Conservation (phyloP, 2,797 vertebrate species). For the Sebastes diploproa region DNA sequence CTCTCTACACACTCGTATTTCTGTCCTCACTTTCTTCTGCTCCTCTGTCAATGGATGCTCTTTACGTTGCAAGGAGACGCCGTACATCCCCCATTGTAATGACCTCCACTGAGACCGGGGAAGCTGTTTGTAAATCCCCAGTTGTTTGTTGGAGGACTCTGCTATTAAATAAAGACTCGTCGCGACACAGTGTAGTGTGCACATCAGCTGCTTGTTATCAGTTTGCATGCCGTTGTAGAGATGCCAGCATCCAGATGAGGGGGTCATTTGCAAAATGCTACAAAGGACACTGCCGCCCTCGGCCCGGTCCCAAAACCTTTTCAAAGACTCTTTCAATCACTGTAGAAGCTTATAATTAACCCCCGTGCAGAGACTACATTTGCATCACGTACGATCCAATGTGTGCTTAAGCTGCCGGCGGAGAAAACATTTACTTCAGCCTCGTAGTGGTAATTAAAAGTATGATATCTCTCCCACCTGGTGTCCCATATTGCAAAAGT, state of each 20-base stretch:
- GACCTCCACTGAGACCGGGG: slow-evolving; percentile 77
- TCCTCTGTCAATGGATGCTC: slow-evolving; percentile 35
- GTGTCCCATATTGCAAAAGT: slow-evolving; percentile 52
- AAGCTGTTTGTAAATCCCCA: slow-evolving; percentile 68
- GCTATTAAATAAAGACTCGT: slow-evolving; percentile 54
- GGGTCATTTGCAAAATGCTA: slow-evolving; percentile 60
- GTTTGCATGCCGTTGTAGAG: slow-evolving; percentile 22
- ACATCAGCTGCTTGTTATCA: slow-evolving; percentile 60
- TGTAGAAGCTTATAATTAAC: slow-evolving; percentile 46
- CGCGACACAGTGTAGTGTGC: slow-evolving; percentile 37
- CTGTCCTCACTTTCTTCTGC: slow-evolving; percentile 16
- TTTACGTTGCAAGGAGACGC: slow-evolving; percentile 21
- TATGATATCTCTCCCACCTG: slow-evolving; percentile 48
- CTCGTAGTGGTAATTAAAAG: slow-evolving; percentile 35
- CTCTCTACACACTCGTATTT: not conserved
- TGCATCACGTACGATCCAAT: slow-evolving; percentile 7
- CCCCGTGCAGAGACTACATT: slow-evolving; percentile 7
- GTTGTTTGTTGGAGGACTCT: slow-evolving; percentile 68
- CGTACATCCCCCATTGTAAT: slow-evolving; percentile 71
- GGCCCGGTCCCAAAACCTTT: slow-evolving; percentile 17
- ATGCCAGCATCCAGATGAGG: slow-evolving; percentile 52
- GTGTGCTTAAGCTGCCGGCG: slow-evolving; percentile 10
- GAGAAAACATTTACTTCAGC: slow-evolving; percentile 24
- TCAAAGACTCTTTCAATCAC: slow-evolving; percentile 46
- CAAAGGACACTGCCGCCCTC: slow-evolving; percentile 24